Base-by-base conservation (phyloP, 2,888 invertebrate species). In the Drosophila niveifrons region DNA sequence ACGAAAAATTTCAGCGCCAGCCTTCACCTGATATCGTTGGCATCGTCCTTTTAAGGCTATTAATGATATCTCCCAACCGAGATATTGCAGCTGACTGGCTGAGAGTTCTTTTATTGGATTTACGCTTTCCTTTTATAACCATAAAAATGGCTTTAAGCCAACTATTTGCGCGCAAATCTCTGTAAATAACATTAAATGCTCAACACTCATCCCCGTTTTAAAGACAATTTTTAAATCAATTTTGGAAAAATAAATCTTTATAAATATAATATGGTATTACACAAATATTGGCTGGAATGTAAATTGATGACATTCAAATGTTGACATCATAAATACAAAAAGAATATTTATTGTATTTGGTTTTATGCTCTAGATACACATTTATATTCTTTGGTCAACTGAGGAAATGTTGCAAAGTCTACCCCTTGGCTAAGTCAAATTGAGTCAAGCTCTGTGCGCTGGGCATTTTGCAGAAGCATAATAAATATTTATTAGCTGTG, bases 401-500 rank as follows among this genome's bases (percentile, higher is more conserved):
- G 11, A 18, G n/a, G 50, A 61, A 48, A 69, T 74, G 57, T 51
- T 73, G 57, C 73, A 69, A 28, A 56, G 44, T 11, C 31, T 36
- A 39, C 41, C 36, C 17, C 43, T 46, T 46, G 36, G 23, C 46
- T 55, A 57, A 67, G 64, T 36, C 77, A 61, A 78, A 46, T 44
- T 50, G 28, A 31, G 41, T 2, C 10, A 34, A 11, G 50, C 9
- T 36, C 8, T 23, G 53, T 41, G 46, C 39, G 44, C 34, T 53
- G 53, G 46, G 63, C 10, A 58, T 68, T 71, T 71, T 65, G 43
- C 48, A 46, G 39, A 23, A 56, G 70, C 62, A 72, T 75, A 84
- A 83, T 86, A 88, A 88, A 88, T 83, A 83, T 83, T 83, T 82
- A 83, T 83, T 83, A 82, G 78, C 34, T 66, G 39, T 39, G 66